A percentile compares a stretch with the other conserved stretches of the same genome.
phyloP scores from a whole-genome alignment of 2,888 invertebrate species.

The Lottia gigantea region DNA sequence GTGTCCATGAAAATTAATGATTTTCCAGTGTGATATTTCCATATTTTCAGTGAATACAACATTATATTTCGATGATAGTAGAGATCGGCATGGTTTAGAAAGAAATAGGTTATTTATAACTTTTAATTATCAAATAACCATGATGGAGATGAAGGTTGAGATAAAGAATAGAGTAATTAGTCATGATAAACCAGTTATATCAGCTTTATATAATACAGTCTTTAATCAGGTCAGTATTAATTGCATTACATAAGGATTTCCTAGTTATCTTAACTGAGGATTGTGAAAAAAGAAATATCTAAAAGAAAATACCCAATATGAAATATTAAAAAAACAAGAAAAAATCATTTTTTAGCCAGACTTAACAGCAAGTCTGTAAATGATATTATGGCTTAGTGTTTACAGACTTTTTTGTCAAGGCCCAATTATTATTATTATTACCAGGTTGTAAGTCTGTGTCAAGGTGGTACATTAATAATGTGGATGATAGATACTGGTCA shows the following conservation, averaged over 20 bases:
- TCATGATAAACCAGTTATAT: conserved; percentile 66
- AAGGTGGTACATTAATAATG: conserved; percentile 63
- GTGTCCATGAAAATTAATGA: too few relatives aligned
- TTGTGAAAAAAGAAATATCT: too few relatives aligned
- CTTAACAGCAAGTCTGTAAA: too few relatives aligned
- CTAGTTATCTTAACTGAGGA: too few relatives aligned
- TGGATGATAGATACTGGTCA: conserved; percentile 69
- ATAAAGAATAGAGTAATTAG: conserved; percentile 63
- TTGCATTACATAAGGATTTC: too few relatives aligned
- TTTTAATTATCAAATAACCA: conserved; percentile 65
- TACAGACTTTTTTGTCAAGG: too few relatives aligned
- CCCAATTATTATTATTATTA: not conserved
- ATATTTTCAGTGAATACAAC: conserved; percentile 54
- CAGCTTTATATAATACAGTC: conserved; percentile 61
- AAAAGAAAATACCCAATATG: too few relatives aligned
- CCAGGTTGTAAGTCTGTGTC: conserved; percentile 66
- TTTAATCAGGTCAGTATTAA: conserved; percentile 62
- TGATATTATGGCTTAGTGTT: too few relatives aligned
- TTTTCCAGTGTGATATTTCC: not conserved
- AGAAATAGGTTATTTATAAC: conserved; percentile 64
- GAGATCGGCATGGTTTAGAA: conserved; percentile 48
- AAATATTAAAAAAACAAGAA: too few relatives aligned
- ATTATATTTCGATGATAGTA: conserved; percentile 64
- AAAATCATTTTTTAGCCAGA: too few relatives aligned
- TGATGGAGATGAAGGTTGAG: conserved; percentile 67